phyloP scores from a whole-genome alignment of 2,113 vertebrate species.

The Cercopithecus mona region DNA sequence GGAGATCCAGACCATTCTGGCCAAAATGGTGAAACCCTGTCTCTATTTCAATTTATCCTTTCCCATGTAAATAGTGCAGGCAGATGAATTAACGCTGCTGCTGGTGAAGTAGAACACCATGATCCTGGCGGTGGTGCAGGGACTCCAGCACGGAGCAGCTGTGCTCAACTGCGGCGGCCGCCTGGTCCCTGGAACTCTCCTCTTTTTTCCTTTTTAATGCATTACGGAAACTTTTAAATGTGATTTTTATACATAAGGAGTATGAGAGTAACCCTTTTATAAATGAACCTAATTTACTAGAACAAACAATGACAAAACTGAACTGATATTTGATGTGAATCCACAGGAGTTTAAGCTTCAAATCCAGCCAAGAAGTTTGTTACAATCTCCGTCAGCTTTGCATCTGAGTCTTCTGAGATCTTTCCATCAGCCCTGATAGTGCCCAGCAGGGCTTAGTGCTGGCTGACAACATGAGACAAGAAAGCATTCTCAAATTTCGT shows the following conservation, averaged over 20 bases:
- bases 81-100: too few relatives aligned
- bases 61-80: too few relatives aligned
- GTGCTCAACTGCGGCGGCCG: too few relatives aligned
- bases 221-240: conserved; percentile 82
- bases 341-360: conserved; percentile 83
- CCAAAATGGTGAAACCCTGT: too few relatives aligned
- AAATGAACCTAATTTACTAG: conserved; percentile 72
- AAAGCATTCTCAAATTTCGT: conserved; percentile 93
- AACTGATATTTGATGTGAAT: conserved; percentile 33
- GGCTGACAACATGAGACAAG: conserved; percentile 87
- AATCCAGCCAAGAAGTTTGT: conserved; percentile 91
- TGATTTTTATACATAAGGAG: conserved; percentile 87
- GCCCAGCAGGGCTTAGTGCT: conserved; percentile 89
- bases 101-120: too few relatives aligned
- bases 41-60: too few relatives aligned
- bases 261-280: conserved; percentile 74
- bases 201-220: conserved; percentile 25
- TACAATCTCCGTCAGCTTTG: conserved; percentile 91
- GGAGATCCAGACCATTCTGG: too few relatives aligned
- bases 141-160: too few relatives aligned
- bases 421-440: conserved; percentile 89
- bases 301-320: conserved; percentile 66
- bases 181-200: too few relatives aligned
- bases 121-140: too few relatives aligned
- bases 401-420: conserved; percentile 92